phyloP scores from a whole-genome alignment of 2,888 invertebrate species.

The Erebia aethiops region DNA sequence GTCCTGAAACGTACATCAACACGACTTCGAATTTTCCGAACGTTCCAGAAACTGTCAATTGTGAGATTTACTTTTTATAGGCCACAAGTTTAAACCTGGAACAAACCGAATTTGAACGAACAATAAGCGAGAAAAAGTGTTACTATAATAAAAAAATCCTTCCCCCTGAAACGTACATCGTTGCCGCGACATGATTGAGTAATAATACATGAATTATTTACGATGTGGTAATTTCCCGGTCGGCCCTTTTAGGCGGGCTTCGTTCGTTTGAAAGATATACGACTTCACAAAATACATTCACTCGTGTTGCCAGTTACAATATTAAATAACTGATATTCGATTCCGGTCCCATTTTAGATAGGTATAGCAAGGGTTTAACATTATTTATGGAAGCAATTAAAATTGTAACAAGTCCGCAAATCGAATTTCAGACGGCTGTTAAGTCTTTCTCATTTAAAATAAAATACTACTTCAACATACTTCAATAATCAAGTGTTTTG shows the following conservation, averaged over 20 bases:
- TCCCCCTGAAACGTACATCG: conserved; percentile 65
- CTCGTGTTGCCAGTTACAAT: conserved; percentile 28
- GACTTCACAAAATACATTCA: conserved; percentile 40
- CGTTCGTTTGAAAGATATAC: conserved; percentile 46
- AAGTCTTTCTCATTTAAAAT: not conserved
- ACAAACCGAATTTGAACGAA: conserved; percentile 56
- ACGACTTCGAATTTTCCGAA: not conserved
- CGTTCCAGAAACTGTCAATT: conserved; percentile 26
- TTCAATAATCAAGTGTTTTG: no score
- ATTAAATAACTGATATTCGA: conserved; percentile 23
- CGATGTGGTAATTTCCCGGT: conserved; percentile 72
- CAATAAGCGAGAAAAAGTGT: conserved; percentile 64
- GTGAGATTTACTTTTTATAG: not conserved
- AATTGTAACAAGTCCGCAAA: conserved; percentile 20
- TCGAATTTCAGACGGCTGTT: conserved; percentile 9
- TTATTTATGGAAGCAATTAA: conserved; percentile 21
- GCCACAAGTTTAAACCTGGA: conserved; percentile 31
- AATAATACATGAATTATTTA: conserved; percentile 81
- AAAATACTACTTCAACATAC: not conserved
- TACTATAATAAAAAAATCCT: conserved; percentile 51
- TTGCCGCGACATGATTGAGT: conserved; percentile 73
- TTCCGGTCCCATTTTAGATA: conserved; percentile 18
- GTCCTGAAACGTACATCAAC: conserved; percentile 58
- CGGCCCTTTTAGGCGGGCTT: conserved; percentile 62
- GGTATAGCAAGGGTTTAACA: conserved; percentile 11